These are phyloP conservation scores for Panthera tigris DNA, from an alignment of 2,113 vertebrate genomes.

Conservation along the genomic window DNA sequence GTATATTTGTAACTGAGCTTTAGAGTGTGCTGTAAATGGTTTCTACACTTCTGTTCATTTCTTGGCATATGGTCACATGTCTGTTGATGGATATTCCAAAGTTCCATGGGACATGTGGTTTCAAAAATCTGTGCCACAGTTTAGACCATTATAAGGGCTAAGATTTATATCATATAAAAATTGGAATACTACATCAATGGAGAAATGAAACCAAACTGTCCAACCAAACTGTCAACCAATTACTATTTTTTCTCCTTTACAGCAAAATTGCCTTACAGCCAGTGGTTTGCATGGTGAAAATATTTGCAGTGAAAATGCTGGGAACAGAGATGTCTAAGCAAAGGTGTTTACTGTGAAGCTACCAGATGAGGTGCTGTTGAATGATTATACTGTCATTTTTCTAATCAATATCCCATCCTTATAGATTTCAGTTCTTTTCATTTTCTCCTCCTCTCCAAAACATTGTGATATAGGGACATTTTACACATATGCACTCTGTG, in stretches of 20 bases:
- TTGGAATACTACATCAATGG: not conserved
- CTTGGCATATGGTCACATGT: not conserved
- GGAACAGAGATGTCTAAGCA: not conserved
- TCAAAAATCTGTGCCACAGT: not conserved
- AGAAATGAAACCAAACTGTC: not conserved
- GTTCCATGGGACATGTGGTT: not conserved
- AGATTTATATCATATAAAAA: not conserved
- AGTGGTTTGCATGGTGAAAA: not conserved
- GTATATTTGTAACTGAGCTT: not conserved
- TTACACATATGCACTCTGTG: not conserved
- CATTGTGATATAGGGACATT: not conserved
- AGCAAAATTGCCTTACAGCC: not conserved
- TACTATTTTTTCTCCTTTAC: not conserved
- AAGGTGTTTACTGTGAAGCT: not conserved
- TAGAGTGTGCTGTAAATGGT: not conserved
- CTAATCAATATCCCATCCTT: not conserved
- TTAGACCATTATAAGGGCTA: not conserved
- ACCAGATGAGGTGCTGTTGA: not conserved
- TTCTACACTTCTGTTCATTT: not conserved
- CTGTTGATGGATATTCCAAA: not conserved
- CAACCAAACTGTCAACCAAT: not conserved
- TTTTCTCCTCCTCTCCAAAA: not conserved
- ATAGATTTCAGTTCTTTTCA: not conserved
- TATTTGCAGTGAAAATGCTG: not conserved
- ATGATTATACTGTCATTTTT: not conserved